Evolutionary conservation across 2,888 invertebrate species (phyloP), one percentile per base, ranked within the genome.

Genomic region (Drosophila robusta): DNA sequence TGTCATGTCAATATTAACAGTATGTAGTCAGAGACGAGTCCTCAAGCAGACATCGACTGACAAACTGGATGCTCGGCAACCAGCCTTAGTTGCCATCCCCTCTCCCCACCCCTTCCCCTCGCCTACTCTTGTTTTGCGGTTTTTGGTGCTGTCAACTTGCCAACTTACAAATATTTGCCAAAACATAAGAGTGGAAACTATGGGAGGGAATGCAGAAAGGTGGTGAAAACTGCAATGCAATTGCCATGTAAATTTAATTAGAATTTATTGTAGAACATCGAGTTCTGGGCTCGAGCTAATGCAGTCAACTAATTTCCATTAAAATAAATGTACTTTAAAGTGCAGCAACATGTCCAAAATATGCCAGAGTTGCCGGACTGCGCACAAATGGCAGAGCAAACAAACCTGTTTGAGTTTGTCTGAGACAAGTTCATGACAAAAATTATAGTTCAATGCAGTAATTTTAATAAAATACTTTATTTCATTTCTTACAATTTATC

Each of bases 1-100:
- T 86, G 86, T 86, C 86, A 86, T 86, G 89, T 89, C 89, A 86
- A 86, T 87, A 87, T 85, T 77, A 87, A 89, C 78, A 70, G 75
- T 72, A 18, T 18, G 18, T 18, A 18, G 18, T 18, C 18, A 55
- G 51, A 63, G 61, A 39, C 58, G 39, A 63, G 62, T 52, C 57
- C 54, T 67, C 77, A 47, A 50, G 29, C 65, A 71, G 63, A 54
- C 58, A 64, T 60, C 56, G 73, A 63, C 68, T 61, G 61, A 54
- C 66, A 58, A 38, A 41, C 54, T 54, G 60, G 54, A 38, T 42
- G 50, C 56, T 54, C 18, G 39, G 50, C 44, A 51, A 49, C 51
- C 47, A 41, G 62, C 36, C 7, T 11, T 4, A n/a, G 18, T 8
- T 8, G 6, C 36, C 12, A 5, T 9, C 42, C 1, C 5, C 8